A percentile compares a stretch with the other conserved stretches of the same genome.
Conservation (phyloP, 1,140 invertebrate species). For the Apis cerana region DNA sequence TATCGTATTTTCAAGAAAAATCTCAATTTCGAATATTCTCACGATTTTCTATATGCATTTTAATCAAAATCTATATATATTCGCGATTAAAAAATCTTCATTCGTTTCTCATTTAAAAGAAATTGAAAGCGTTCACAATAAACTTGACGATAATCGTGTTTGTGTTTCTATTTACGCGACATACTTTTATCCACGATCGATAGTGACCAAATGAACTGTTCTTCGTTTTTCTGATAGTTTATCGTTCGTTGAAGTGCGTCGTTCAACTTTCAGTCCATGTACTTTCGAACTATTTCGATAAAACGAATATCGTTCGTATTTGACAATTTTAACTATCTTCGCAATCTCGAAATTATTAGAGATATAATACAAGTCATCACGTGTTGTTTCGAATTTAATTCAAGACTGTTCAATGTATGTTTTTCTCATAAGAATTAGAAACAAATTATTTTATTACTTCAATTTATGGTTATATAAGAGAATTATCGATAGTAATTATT, state of each 20-base stretch:
- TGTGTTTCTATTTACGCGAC: slow-evolving; percentile 10
- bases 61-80: not conserved
- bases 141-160: not conserved
- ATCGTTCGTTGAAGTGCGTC: not conserved
- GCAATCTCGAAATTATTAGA: slow-evolving; percentile 4
- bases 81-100: not conserved
- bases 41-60: not conserved
- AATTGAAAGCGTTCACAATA: not conserved
- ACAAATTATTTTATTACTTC: not conserved
- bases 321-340: not conserved
- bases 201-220: not conserved
- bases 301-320: slow-evolving; percentile 29
- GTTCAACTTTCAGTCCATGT: slow-evolving; percentile 12
- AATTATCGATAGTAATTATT: not conserved
- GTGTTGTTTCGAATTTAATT: not conserved
- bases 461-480: not conserved
- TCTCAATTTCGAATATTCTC: not conserved
- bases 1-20: not conserved
- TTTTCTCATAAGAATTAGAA: not conserved
- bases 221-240: not conserved
- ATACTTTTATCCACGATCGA: slow-evolving; percentile 7
- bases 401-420: not conserved
- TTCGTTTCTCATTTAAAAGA: not conserved
- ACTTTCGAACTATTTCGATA: slow-evolving; percentile 26
- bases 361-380: not conserved